Conservation (phyloP, 1,140 invertebrate genomes). For the Dendrolimus kikuchii region DNA sequence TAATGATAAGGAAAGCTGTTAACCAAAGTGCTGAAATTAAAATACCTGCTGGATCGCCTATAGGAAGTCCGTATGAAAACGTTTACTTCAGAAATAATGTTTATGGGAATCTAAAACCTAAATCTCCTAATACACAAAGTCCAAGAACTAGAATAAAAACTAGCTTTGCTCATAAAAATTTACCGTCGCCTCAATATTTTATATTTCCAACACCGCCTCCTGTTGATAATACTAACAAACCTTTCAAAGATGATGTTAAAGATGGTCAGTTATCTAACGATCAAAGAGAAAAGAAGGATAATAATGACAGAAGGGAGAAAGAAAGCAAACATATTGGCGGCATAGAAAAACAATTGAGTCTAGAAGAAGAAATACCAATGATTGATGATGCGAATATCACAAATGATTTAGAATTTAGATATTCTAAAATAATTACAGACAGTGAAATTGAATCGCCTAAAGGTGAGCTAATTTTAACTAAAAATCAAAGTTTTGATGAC, state of each 20-base stretch:
- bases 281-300: not conserved
- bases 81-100: conserved; percentile 54
- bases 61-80: conserved; percentile 73
- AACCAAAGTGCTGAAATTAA: conserved; percentile 31
- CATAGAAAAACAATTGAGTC: conserved; percentile 66
- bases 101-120: conserved; percentile 55
- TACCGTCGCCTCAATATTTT: conserved; percentile 64
- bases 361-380: conserved; percentile 72
- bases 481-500: conserved; percentile 65
- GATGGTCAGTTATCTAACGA: not conserved
- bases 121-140: conserved; percentile 72
- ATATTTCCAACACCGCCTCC: conserved; percentile 64
- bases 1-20: conserved; percentile 61
- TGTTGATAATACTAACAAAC: conserved; percentile 29
- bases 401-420: conserved; percentile 67
- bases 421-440: conserved; percentile 48
- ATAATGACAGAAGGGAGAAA: conserved; percentile 12
- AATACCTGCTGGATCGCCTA: conserved; percentile 27
- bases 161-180: conserved; percentile 64
- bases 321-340: conserved; percentile 33
- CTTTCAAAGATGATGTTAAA: conserved; percentile 22
- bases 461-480: conserved; percentile 26
- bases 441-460: conserved; percentile 16
- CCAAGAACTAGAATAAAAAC: conserved; percentile 78
- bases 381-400: conserved; percentile 62